Conservation (phyloP, 2,888 invertebrate species). For the Phalera bucephala region DNA sequence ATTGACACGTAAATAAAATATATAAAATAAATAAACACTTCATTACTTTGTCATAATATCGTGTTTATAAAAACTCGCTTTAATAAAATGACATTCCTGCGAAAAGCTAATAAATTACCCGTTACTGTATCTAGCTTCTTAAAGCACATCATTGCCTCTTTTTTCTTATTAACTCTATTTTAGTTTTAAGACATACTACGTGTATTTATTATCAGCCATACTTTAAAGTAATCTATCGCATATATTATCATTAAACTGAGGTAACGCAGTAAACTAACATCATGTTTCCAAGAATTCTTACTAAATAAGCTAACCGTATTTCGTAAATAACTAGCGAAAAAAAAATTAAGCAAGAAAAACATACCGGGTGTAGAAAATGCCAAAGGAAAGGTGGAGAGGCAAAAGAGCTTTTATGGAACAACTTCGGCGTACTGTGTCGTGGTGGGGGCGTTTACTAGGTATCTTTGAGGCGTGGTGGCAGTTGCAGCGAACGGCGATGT, state of each 20-base stretch:
- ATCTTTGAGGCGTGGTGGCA: constrained; percentile 39
- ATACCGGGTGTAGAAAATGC: constrained; percentile 53
- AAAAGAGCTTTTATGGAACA: constrained; percentile 76
- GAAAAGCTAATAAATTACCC: no score
- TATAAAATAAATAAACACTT: no score
- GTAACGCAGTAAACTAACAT: not conserved
- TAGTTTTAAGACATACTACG: no score
- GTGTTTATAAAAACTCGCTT: no score
- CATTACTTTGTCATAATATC: no score
- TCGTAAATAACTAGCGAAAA: constrained; percentile 22
- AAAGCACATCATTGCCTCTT: no score
- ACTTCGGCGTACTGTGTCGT: constrained; percentile 68
- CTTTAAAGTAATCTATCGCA: no score
- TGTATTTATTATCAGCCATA: no score
- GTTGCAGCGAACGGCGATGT: constrained; percentile 40
- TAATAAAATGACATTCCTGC: no score
- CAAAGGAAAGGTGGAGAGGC: constrained; percentile 73
- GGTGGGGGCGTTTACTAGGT: constrained; percentile 61
- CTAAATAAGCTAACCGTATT: constrained; percentile 24
- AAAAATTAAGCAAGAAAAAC: constrained; percentile 39
- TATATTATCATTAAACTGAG: not conserved
- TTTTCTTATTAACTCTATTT: no score
- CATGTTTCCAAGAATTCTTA: constrained; percentile 6
- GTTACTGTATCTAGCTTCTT: no score
- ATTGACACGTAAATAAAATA: no score